A percentile compares a stretch with the other conserved stretches of the same genome.
Conservation (phyloP, 37 sponge, comb jelly and placozoan species). For the Beroe forskalii region DNA sequence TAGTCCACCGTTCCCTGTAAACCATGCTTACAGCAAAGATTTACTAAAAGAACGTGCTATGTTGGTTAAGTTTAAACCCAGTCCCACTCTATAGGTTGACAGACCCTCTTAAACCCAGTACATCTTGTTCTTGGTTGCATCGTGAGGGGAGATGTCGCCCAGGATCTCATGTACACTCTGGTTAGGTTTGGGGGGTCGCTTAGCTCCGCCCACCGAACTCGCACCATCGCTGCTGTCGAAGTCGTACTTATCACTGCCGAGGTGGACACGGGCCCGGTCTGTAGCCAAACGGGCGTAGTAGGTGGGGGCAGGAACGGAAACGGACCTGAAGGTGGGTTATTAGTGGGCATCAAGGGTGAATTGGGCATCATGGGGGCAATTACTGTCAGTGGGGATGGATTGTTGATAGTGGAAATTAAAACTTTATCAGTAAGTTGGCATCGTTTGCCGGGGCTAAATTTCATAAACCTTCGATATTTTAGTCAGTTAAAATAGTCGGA, state of each 20-base stretch:
- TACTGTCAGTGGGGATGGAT: neutral
- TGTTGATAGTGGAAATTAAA: neutral
- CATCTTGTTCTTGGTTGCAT: slow-evolving; percentile 59
- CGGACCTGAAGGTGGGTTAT: slow-evolving; percentile 17
- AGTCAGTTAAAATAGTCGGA: too few relatives aligned
- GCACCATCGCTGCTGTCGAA: slow-evolving; percentile 42
- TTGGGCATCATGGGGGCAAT: neutral
- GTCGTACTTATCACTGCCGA: slow-evolving; percentile 7
- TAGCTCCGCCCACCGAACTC: neutral
- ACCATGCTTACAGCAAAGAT: too few relatives aligned
- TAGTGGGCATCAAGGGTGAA: too few relatives aligned
- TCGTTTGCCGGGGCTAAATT: too few relatives aligned
- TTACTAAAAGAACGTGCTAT: too few relatives aligned
- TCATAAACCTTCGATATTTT: too few relatives aligned
- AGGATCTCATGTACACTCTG: neutral
- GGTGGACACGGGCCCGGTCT: slow-evolving; percentile 56
- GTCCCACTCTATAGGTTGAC: too few relatives aligned
- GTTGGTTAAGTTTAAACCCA: too few relatives aligned
- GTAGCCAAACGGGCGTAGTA: slow-evolving; percentile 66
- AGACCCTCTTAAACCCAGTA: slow-evolving; percentile 64
- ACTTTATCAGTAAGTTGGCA: too few relatives aligned
- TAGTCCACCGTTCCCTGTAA: too few relatives aligned
- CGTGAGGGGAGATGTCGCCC: slow-evolving; percentile 10
- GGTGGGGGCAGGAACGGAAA: slow-evolving; percentile 66
- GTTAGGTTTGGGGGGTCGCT: neutral